Evolutionary conservation across 2,888 invertebrate species (phyloP).

Genomic region (Torymus aiolomorphi): DNA sequence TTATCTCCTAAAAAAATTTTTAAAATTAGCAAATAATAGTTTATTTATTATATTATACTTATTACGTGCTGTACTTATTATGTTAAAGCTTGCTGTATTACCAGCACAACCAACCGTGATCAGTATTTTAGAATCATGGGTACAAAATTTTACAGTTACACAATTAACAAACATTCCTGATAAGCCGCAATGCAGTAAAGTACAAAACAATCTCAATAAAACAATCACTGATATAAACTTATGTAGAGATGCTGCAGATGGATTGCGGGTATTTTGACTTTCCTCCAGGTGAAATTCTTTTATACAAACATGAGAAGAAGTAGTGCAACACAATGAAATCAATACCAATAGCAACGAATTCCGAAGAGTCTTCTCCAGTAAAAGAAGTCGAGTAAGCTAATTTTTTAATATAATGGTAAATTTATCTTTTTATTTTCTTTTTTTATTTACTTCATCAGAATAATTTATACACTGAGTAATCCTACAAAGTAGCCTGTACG

Average conservation of each 20-base stretch:
- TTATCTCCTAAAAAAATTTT: too few species aligned
- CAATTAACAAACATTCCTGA: conserved; percentile 77
- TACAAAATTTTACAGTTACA: conserved; percentile 81
- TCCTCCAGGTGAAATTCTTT: conserved; percentile 84
- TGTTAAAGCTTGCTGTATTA: conserved; percentile 78
- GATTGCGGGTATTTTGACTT: conserved; percentile 94
- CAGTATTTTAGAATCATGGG: conserved; percentile 85
- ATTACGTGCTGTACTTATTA: not conserved
- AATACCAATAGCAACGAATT: conserved; percentile 57
- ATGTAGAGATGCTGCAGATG: conserved; percentile 92
- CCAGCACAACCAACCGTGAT: conserved; percentile 82
- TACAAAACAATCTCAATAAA: conserved; percentile 75
- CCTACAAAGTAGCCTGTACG: too few species aligned
- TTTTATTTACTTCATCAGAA: too few species aligned
- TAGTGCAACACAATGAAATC: conserved; percentile 77
- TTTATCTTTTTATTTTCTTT: too few species aligned
- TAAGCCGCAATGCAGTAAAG: conserved; percentile 75
- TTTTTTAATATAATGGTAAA: conserved; percentile 12
- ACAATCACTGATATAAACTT: conserved; percentile 79
- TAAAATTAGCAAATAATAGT: not conserved
- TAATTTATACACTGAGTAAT: too few species aligned
- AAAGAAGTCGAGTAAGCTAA: conserved; percentile 73
- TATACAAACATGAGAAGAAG: conserved; percentile 88
- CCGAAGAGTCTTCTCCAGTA: conserved; percentile 62
- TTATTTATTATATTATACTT: not conserved